These are phyloP conservation scores for Anagyrus pseudococci DNA, from an alignment of 2,888 invertebrate genomes.

Conservation along the genomic window DNA sequence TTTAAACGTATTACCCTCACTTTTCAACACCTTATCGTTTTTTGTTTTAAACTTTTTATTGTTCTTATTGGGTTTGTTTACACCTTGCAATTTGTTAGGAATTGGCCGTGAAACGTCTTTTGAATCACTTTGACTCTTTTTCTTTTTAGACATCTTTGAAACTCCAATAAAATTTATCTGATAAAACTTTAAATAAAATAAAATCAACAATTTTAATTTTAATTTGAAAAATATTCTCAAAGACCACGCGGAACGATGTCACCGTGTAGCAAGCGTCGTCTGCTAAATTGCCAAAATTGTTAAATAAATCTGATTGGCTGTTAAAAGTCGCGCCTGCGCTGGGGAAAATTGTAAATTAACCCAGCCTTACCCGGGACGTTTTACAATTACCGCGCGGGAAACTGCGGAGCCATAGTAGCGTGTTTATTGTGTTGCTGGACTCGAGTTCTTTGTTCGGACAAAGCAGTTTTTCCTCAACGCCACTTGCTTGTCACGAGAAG, in stretches of 20 bases:
- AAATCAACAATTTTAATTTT: background rate
- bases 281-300: too few species aligned
- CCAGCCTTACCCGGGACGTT: too few species aligned
- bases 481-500: too few species aligned
- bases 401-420: too few species aligned
- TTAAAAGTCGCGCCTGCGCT: too few species aligned
- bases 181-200: background rate
- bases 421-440: too few species aligned
- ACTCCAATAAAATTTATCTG: too few species aligned
- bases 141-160: slow-evolving; percentile 29
- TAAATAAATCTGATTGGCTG: too few species aligned
- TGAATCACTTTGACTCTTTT: slow-evolving; percentile 12
- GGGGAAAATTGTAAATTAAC: too few species aligned
- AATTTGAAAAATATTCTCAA: background rate
- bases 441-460: too few species aligned
- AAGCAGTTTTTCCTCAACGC: too few species aligned
- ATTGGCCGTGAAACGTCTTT: background rate
- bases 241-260: background rate
- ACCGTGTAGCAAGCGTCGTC: too few species aligned
- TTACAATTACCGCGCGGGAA: background rate
- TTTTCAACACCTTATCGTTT: slow-evolving; percentile 2
- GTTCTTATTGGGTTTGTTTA: slow-evolving; percentile 15
- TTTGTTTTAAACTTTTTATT: slow-evolving; percentile 21
- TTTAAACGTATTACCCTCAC: slow-evolving; percentile 7
- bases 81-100: slow-evolving; percentile 13